Evolutionary conservation across 2,797 vertebrate genomes (phyloP).

Genomic region (Danio aesculapii): DNA sequence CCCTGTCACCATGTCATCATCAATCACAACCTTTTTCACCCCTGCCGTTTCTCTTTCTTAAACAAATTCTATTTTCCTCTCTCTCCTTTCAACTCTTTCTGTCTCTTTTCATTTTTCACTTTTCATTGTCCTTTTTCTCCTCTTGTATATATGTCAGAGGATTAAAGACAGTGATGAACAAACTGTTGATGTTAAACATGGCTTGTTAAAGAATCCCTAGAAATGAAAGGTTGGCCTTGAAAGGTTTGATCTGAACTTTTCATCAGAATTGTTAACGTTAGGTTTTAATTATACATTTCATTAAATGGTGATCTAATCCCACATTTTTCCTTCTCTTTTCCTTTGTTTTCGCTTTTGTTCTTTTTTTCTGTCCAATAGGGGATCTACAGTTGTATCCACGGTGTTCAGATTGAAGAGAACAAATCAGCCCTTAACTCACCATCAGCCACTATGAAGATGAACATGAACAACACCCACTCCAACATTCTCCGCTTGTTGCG

Average conservation of each 20-base stretch:
- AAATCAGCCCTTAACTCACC: slow-evolving; percentile 95
- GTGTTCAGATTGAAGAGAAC: slow-evolving; percentile 96
- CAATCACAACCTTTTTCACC: slow-evolving; percentile 40
- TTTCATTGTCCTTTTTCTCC: background rate
- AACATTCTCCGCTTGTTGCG: slow-evolving; percentile 97
- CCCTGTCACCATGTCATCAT: slow-evolving; percentile 50
- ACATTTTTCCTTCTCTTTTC: slow-evolving; percentile 17
- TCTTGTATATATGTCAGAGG: slow-evolving; percentile 3
- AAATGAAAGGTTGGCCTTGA: background rate
- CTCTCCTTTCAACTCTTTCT: slow-evolving; percentile 33
- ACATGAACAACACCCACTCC: slow-evolving; percentile 99
- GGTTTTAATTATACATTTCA: background rate
- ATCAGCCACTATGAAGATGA: slow-evolving; percentile 97
- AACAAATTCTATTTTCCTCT: slow-evolving; percentile 54
- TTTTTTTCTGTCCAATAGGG: slow-evolving; percentile 80
- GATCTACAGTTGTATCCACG: slow-evolving; percentile 99
- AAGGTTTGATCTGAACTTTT: background rate
- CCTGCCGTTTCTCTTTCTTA: slow-evolving; percentile 52
- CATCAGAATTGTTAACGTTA: slow-evolving; percentile 12
- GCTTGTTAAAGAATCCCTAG: background rate
- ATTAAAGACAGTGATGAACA: slow-evolving; percentile 3
- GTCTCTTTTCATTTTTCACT: too few species aligned
- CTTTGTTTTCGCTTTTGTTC: slow-evolving; percentile 27
- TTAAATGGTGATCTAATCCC: slow-evolving; percentile 16
- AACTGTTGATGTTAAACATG: background rate